Percentiles rank a stretch among this genome's conserved stretches.
Evolutionary conservation across 2,113 vertebrate species (phyloP).

Genomic region (Callocephalon fimbriatum): DNA sequence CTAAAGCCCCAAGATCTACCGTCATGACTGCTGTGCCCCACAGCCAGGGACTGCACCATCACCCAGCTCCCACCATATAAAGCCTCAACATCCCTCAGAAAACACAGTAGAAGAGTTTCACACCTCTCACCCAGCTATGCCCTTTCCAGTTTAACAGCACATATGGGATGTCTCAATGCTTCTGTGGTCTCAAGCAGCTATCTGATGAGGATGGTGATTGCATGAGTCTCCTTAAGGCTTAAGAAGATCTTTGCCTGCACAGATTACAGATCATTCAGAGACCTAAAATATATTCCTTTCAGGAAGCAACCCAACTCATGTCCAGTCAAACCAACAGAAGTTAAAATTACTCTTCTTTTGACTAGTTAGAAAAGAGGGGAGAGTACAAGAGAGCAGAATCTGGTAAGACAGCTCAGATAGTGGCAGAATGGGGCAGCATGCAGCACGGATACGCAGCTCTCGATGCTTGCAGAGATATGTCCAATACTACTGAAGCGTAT

Average conservation of each 20-base stretch:
- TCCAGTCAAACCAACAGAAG: not conserved
- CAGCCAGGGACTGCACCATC: not conserved
- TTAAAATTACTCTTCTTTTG: not conserved
- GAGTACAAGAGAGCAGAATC: not conserved
- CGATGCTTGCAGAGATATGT: not conserved
- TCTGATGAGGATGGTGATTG: not conserved
- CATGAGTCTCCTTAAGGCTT: not conserved
- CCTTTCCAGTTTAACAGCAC: not conserved
- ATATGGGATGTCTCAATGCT: rapidly evolving
- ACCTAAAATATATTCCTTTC: not conserved
- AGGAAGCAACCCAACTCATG: not conserved
- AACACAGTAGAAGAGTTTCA: not conserved
- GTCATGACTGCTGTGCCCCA: not conserved
- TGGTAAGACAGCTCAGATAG: not conserved
- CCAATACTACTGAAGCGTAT: not conserved
- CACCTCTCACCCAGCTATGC: not conserved
- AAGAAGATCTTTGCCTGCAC: not conserved
- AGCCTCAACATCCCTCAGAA: not conserved
- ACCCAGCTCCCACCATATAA: not conserved
- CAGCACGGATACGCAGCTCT: not conserved
- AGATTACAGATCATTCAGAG: not conserved
- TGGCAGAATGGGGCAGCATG: slow-evolving; percentile 31
- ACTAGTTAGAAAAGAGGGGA: not conserved
- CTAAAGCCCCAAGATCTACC: not conserved
- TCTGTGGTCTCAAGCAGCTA: not conserved